Percentiles rank a stretch among this genome's conserved stretches.
phyloP scores from a whole-genome alignment of 2,888 invertebrate species.

The Tetragnatha montana region DNA sequence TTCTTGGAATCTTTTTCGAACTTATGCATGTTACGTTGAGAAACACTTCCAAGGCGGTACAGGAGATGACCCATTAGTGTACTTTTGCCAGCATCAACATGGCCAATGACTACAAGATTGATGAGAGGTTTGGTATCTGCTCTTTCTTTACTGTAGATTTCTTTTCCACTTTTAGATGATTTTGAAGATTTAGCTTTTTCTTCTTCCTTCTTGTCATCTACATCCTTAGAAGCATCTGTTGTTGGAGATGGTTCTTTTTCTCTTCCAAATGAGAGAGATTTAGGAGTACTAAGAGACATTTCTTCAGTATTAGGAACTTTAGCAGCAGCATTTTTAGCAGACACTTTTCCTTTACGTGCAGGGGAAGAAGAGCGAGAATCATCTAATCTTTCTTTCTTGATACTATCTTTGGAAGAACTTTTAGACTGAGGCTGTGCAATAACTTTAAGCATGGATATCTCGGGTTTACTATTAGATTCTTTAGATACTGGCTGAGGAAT shows the following conservation, averaged over 20 bases:
- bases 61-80: conserved; percentile 97
- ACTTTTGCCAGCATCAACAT: conserved; percentile 98
- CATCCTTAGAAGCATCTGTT: background rate
- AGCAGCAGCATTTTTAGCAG: background rate
- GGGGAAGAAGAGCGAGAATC: background rate
- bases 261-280: background rate
- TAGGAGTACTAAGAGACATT: background rate
- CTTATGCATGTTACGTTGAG: conserved; percentile 92
- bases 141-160: conserved; percentile 84
- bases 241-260: background rate
- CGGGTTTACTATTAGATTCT: conserved; percentile 7
- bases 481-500: background rate
- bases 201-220: background rate
- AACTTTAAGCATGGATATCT: background rate
- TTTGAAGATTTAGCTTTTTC: conserved; percentile 10
- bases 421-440: background rate
- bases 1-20: conserved; percentile 97
- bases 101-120: conserved; percentile 93
- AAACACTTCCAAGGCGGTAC: conserved; percentile 87
- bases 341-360: background rate
- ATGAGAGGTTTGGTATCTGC: conserved; percentile 89
- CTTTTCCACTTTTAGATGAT: conserved; percentile 76
- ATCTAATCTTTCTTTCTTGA: background rate
- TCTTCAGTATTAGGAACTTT: background rate
- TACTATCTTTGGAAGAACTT: background rate